phyloP scores from a whole-genome alignment of 2,797 vertebrate genomes.

The Adrianichthys oophorus region DNA sequence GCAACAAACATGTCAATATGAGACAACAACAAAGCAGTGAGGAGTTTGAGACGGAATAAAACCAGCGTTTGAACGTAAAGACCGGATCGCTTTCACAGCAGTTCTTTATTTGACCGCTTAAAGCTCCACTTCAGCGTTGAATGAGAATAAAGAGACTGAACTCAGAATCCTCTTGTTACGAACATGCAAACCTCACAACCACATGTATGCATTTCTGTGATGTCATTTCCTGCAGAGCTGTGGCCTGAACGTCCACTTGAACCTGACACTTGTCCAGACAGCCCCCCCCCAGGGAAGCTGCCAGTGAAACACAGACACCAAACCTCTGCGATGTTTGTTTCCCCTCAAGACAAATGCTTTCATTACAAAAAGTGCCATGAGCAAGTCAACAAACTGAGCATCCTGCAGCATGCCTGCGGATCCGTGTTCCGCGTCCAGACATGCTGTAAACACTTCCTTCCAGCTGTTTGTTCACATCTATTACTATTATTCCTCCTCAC shows the following conservation, averaged over 20 bases:
- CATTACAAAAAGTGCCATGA: conserved; percentile 30
- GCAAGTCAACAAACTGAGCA: conserved; percentile 42
- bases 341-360: conserved; percentile 28
- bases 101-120: too few relatives aligned
- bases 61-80: too few relatives aligned
- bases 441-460: conserved; percentile 52
- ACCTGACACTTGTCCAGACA: conserved; percentile 37
- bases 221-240: not conserved
- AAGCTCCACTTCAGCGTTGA: not conserved
- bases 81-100: not conserved
- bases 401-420: conserved; percentile 21
- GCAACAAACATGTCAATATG: too few relatives aligned
- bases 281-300: conserved; percentile 16
- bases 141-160: not conserved
- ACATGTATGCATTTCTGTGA: not conserved
- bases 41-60: too few relatives aligned
- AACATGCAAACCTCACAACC: not conserved
- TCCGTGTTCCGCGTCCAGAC: conserved; percentile 23
- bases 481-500: conserved; percentile 24
- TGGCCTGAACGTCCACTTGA: conserved; percentile 25
- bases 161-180: not conserved
- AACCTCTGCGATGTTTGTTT: conserved; percentile 38
- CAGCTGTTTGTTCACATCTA: conserved; percentile 52
- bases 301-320: conserved; percentile 16
- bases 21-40: too few relatives aligned